Conservation (phyloP, 2,797 vertebrate genomes). For the Lacerta agilis region DNA sequence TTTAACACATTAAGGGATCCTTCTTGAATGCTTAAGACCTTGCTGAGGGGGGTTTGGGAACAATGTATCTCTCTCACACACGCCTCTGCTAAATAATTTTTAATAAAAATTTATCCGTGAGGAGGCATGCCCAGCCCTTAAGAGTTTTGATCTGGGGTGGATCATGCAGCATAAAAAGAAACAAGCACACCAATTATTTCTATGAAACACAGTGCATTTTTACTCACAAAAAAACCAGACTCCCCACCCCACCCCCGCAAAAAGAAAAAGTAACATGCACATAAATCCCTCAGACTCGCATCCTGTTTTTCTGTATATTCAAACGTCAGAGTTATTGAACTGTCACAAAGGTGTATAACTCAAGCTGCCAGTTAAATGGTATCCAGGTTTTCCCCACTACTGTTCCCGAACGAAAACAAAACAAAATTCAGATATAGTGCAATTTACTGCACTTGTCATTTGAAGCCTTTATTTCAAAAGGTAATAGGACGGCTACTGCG, state of each 20-base stretch:
- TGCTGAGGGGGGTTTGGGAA: background rate
- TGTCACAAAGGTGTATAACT: conserved; percentile 45
- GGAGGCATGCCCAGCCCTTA: background rate
- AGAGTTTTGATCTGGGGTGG: background rate
- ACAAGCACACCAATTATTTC: background rate
- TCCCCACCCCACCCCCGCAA: background rate
- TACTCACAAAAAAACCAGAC: background rate
- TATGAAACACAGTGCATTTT: background rate
- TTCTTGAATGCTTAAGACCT: conserved; percentile 14
- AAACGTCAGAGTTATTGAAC: conserved; percentile 46
- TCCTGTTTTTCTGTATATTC: conserved; percentile 20
- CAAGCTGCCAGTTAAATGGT: conserved; percentile 47
- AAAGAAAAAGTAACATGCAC: background rate
- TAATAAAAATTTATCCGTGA: background rate
- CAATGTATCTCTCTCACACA: background rate
- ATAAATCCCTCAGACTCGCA: background rate
- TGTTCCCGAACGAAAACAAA: conserved; percentile 41
- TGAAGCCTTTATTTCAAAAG: conserved; percentile 72
- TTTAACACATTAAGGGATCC: conserved; percentile 56
- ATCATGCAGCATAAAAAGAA: background rate
- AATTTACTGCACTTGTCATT: conserved; percentile 66
- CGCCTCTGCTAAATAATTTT: background rate
- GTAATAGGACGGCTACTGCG: conserved; percentile 58
- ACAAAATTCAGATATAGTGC: conserved; percentile 53
- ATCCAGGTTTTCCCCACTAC: conserved; percentile 47